phyloP scores from a whole-genome alignment of 2,113 vertebrate genomes.

The Pantherophis guttatus region DNA sequence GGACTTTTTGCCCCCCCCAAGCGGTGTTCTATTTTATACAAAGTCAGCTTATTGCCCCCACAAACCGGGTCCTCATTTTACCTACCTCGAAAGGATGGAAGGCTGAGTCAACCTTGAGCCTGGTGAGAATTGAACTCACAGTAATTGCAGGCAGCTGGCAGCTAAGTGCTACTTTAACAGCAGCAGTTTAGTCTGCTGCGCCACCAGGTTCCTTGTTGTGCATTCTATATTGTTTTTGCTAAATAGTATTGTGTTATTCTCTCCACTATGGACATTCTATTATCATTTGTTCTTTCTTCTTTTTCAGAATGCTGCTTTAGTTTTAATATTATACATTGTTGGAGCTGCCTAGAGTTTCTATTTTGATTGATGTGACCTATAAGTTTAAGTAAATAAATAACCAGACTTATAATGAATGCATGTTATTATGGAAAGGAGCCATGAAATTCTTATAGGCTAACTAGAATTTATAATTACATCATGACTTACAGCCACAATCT shows the following conservation, averaged over 20 bases:
- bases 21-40: too few species aligned
- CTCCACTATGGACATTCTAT: neutral
- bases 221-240: neutral
- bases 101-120: too few species aligned
- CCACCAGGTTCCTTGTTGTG: neutral
- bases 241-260: neutral
- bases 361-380: neutral
- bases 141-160: too few species aligned
- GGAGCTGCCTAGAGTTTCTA: neutral
- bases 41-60: too few species aligned
- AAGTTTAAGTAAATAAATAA: neutral
- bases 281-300: neutral
- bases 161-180: too few species aligned
- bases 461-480: neutral
- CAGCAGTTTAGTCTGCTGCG: too few species aligned
- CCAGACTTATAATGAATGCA: neutral
- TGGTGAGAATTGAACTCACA: too few species aligned
- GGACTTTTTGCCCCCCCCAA: too few species aligned
- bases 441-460: conserved; percentile 29
- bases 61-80: too few species aligned
- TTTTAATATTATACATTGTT: neutral
- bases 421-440: neutral
- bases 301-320: neutral
- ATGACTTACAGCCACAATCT: conserved; percentile 63
- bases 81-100: too few species aligned